Percentiles rank a stretch among this genome's conserved stretches.
phyloP scores from a whole-genome alignment of 1,140 invertebrate species.

The Agrilus planipennis region DNA sequence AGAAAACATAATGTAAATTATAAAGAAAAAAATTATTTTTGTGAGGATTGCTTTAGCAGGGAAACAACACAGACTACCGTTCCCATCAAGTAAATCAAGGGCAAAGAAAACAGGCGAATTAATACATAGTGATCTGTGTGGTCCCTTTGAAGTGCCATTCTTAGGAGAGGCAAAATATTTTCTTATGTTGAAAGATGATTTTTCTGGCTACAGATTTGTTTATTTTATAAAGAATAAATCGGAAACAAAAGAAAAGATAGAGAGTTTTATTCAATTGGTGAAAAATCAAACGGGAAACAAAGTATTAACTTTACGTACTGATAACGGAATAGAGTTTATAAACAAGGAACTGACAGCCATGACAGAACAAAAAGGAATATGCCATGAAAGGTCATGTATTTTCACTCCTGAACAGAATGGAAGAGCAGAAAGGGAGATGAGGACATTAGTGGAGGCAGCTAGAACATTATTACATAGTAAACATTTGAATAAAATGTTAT shows the following conservation, averaged over 20 bases:
- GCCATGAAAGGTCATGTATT: slow-evolving; percentile 22
- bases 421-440: slow-evolving; percentile 31
- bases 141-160: slow-evolving; percentile 22
- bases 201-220: slow-evolving; percentile 20
- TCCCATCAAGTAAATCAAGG: slow-evolving; percentile 17
- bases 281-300: slow-evolving; percentile 25
- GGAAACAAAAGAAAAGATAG: slow-evolving; percentile 21
- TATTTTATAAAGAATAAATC: slow-evolving; percentile 31
- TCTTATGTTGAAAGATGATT: slow-evolving; percentile 29
- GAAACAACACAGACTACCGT: slow-evolving; percentile 27
- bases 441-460: slow-evolving; percentile 34
- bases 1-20: slow-evolving; percentile 14
- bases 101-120: slow-evolving; percentile 14
- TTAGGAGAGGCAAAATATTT: slow-evolving; percentile 25
- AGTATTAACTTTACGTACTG: slow-evolving; percentile 23
- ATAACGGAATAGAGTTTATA: slow-evolving; percentile 31
- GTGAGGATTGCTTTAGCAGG: slow-evolving; percentile 30
- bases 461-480: slow-evolving; percentile 23
- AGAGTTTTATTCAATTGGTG: slow-evolving; percentile 20
- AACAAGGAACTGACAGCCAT: slow-evolving; percentile 17
- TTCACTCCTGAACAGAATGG: slow-evolving; percentile 40
- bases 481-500: slow-evolving; percentile 1
- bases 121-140: slow-evolving; percentile 24
- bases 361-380: slow-evolving; percentile 1
- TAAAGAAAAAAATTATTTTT: slow-evolving; percentile 18